A percentile compares a stretch with the other conserved stretches of the same genome.
These are phyloP conservation scores for Dinothrombium tinctorium DNA, from an alignment of 1,140 invertebrate genomes.

Conservation along the genomic window DNA sequence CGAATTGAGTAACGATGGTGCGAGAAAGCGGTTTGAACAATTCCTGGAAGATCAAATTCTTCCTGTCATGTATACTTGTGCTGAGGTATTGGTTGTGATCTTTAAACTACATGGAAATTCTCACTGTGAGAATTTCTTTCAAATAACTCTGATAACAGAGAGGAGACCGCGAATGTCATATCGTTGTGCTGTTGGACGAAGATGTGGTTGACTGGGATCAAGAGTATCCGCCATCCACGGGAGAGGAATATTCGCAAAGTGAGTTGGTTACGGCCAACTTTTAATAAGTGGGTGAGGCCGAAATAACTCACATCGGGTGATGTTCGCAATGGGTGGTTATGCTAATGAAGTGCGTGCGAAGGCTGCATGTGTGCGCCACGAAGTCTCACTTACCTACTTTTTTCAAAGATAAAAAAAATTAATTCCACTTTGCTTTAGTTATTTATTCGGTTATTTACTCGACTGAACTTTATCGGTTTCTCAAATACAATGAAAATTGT, in stretches of 20 bases:
- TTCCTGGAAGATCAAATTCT: conserved; percentile 87
- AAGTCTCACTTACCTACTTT: not conserved
- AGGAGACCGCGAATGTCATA: conserved; percentile 27
- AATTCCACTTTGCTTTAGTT: not conserved
- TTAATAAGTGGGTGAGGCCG: no score
- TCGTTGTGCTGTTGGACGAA: conserved; percentile 84
- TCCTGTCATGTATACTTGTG: conserved; percentile 84
- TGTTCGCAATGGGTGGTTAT: conserved; percentile 3
- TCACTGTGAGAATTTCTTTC: not conserved
- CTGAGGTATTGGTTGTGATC: no score
- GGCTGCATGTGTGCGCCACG: no score
- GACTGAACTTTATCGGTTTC: conserved; percentile 44
- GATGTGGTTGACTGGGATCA: conserved; percentile 96
- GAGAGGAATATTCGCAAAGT: conserved; percentile 92
- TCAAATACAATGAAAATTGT: conserved; percentile 97
- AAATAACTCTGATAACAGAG: conserved; percentile 6
- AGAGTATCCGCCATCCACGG: conserved; percentile 95
- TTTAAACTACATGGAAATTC: no score
- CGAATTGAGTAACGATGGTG: conserved; percentile 95
- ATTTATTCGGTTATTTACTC: conserved; percentile 29
- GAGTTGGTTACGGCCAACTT: conserved; percentile 19
- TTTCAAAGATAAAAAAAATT: not conserved
- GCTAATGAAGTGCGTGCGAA: not conserved
- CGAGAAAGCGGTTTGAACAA: conserved; percentile 78
- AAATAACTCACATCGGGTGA: no score